phyloP scores from a whole-genome alignment of 2,888 invertebrate species.

The Xestobium rufovillosum region DNA sequence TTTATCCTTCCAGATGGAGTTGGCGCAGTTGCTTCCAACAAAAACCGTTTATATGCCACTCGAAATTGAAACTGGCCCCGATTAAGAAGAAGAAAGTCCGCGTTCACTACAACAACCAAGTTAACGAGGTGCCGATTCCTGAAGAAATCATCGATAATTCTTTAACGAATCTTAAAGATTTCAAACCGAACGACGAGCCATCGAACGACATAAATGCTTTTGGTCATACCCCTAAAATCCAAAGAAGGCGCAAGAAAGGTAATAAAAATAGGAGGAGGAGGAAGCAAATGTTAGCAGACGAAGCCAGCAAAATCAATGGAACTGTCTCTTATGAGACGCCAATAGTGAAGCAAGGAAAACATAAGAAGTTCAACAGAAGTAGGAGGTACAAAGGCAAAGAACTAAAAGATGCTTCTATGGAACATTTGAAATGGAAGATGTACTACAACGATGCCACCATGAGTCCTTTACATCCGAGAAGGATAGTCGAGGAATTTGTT shows the following conservation, averaged over 20 bases:
- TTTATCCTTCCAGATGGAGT: conserved; percentile 64
- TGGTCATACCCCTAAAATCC: conserved; percentile 24
- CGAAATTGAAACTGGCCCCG: conserved; percentile 48
- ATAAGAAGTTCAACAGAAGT: conserved; percentile 20
- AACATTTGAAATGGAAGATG: conserved; percentile 47
- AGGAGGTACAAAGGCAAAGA: conserved; percentile 38
- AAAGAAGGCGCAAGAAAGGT: conserved; percentile 19
- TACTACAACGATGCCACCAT: conserved; percentile 49
- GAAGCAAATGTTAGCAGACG: conserved; percentile 22
- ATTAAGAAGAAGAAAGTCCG: conserved; percentile 45
- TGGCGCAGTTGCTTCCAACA: conserved; percentile 55
- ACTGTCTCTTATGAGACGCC: conserved; percentile 7
- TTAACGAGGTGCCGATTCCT: conserved; percentile 51
- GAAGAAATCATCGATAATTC: conserved; percentile 39
- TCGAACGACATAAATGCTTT: conserved; percentile 22
- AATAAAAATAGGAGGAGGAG: conserved; percentile 36
- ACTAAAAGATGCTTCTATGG: conserved; percentile 36
- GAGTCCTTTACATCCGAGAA: conserved; percentile 51
- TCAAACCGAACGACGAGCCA: conserved; percentile 19
- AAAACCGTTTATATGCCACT: conserved; percentile 66
- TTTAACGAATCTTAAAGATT: conserved; percentile 18
- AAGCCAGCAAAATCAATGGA: conserved; percentile 4
- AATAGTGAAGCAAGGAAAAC: conserved; percentile 24
- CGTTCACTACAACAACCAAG: conserved; percentile 43
- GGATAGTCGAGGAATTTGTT: conserved; percentile 48